Percentiles rank a stretch among this genome's conserved stretches.
Evolutionary conservation across 1,140 invertebrate genomes (phyloP).

Genomic region (Microplitis demolitor): DNA sequence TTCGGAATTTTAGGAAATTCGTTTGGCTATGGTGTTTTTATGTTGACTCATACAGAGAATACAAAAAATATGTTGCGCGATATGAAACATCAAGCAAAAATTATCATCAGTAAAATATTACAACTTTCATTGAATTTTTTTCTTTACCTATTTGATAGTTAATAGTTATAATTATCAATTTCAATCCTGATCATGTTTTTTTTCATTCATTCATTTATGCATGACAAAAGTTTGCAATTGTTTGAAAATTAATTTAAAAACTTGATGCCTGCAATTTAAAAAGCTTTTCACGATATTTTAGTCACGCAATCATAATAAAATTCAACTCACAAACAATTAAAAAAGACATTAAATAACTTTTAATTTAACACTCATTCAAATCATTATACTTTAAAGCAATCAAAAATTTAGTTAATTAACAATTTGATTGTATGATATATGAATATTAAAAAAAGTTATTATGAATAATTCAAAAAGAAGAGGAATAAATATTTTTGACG

Average conservation of each 20-base stretch:
- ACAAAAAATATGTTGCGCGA: neutral
- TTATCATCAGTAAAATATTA: no score
- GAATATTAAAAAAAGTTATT: no score
- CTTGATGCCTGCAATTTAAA: neutral
- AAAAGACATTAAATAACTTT: conserved; percentile 16
- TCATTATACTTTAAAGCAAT: neutral
- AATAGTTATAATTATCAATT: neutral
- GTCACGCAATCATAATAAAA: conserved; percentile 15
- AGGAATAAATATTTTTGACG: neutral
- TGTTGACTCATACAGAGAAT: neutral
- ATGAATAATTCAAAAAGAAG: no score
- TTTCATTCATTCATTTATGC: neutral
- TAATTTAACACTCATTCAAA: neutral
- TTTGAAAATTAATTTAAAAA: conserved; percentile 15
- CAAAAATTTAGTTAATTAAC: neutral
- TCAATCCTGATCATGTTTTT: neutral
- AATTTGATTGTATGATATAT: neutral
- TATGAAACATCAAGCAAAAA: no score
- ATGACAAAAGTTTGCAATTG: conserved; percentile 1
- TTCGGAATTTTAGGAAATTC: neutral
- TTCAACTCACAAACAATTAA: conserved; percentile 2
- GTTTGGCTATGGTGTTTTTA: neutral
- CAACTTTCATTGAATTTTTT: no score
- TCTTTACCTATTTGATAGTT: neutral
- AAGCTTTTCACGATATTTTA: neutral